Conservation (phyloP, 1,140 invertebrate genomes). For the Papilio helenus region DNA sequence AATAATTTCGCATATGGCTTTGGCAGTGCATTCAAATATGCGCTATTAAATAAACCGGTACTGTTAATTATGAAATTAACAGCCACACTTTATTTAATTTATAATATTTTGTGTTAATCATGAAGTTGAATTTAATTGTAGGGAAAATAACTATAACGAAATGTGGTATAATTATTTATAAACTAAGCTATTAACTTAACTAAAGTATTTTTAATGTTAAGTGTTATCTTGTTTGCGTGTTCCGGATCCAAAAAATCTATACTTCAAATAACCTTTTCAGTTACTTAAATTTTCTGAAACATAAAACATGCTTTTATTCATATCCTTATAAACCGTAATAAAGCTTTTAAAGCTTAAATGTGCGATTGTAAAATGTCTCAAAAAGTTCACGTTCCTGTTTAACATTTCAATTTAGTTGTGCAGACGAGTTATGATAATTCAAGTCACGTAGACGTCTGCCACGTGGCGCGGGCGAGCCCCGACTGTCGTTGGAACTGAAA, state of each 20-base stretch:
- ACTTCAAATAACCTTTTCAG: not conserved
- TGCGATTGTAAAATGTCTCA: conserved; percentile 15
- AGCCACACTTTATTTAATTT: not conserved
- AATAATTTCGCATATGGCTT: conserved; percentile 31
- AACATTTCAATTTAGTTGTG: conserved; percentile 34
- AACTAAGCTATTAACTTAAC: no score
- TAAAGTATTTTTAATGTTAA: no score
- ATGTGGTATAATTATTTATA: no score
- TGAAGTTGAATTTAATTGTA: not conserved
- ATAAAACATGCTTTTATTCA: not conserved
- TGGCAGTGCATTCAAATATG: conserved; percentile 33
- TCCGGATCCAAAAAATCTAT: not conserved
- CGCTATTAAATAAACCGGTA: conserved; percentile 30
- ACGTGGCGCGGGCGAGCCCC: conserved; percentile 29
- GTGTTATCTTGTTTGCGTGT: no score
- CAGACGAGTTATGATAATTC: conserved; percentile 37
- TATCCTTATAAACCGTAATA: not conserved
- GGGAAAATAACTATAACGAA: not conserved
- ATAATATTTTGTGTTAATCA: not conserved
- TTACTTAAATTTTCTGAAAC: not conserved
- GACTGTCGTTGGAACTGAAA: conserved; percentile 35
- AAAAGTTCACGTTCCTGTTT: conserved; percentile 28
- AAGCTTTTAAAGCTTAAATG: not conserved
- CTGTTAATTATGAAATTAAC: conserved; percentile 22
- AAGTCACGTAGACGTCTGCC: conserved; percentile 42